Conservation (phyloP, 1,140 invertebrate genomes). For the Drosophila willistoni region DNA sequence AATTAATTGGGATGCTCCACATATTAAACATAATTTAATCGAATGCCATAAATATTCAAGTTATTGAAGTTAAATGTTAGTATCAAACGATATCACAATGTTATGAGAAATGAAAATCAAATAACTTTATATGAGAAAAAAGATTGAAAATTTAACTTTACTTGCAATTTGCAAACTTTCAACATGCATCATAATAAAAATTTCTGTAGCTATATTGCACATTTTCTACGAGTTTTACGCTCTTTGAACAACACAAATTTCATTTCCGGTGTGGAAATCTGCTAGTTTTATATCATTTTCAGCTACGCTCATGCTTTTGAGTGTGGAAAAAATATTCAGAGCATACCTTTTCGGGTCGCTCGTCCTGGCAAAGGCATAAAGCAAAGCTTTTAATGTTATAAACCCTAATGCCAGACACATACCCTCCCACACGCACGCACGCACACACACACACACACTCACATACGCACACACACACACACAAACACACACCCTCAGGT, state of each 20-base stretch:
- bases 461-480: neutral
- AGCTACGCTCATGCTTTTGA: neutral
- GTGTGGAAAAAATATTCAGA: constrained; percentile 12
- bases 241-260: neutral
- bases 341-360: neutral
- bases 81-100: too few relatives aligned
- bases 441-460: neutral
- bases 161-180: too few relatives aligned
- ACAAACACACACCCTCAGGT: constrained; percentile 44
- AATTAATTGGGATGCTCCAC: too few relatives aligned
- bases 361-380: constrained; percentile 12
- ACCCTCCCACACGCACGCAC: constrained; percentile 8
- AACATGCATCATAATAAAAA: too few relatives aligned
- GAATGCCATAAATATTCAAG: too few relatives aligned
- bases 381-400: constrained; percentile 38
- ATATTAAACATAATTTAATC: too few relatives aligned
- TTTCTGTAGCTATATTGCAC: neutral
- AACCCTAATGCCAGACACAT: constrained; percentile 21
- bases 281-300: neutral
- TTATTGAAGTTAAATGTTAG: too few relatives aligned
- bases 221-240: neutral
- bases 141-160: too few relatives aligned
- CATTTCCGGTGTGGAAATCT: neutral
- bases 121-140: too few relatives aligned
- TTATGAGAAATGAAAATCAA: too few relatives aligned